A percentile compares a stretch with the other conserved stretches of the same genome.
Evolutionary conservation across 2,113 vertebrate species (phyloP).

Genomic region (Centropristis striata): DNA sequence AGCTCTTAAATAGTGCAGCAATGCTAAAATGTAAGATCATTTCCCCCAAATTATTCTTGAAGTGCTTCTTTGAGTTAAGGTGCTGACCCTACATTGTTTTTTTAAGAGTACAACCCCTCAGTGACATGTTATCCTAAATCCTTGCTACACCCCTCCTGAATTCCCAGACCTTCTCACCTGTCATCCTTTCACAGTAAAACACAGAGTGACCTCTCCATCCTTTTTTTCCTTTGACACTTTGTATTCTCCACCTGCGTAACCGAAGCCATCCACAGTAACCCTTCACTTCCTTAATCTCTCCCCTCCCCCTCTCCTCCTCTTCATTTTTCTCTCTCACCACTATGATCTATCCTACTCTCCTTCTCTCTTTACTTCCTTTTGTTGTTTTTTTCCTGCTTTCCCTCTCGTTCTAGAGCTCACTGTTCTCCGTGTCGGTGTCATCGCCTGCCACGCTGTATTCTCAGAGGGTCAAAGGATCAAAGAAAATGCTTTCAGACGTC

Average conservation of each 20-base stretch:
- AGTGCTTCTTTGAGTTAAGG: constrained; percentile 28
- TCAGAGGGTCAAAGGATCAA: constrained; percentile 68
- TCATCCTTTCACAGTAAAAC: constrained; percentile 69
- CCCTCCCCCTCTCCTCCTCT: constrained; percentile 2
- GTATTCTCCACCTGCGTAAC: constrained; percentile 80
- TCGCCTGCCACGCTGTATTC: constrained; percentile 48
- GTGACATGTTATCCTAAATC: constrained; percentile 64
- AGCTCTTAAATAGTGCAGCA: no score
- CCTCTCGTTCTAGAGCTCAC: constrained; percentile 14
- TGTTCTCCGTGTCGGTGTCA: constrained; percentile 51
- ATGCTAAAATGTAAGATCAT: neutral
- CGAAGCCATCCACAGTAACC: constrained; percentile 65
- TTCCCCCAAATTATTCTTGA: constrained; percentile 22
- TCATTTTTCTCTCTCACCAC: constrained; percentile 67
- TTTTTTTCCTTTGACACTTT: constrained; percentile 70
- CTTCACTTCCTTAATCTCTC: constrained; percentile 59
- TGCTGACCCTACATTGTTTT: constrained; percentile 53
- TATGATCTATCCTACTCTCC: constrained; percentile 31
- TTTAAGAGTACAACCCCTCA: constrained; percentile 34
- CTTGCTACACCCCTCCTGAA: constrained; percentile 58
- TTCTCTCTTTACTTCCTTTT: constrained; percentile 32
- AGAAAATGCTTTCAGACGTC: constrained; percentile 57
- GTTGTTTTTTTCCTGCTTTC: constrained; percentile 28
- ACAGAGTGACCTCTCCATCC: constrained; percentile 46
- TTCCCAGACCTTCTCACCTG: constrained; percentile 65